Evolutionary conservation across 1,140 invertebrate genomes (phyloP), one percentile per base, ranked within the genome.

Genomic region (Ladona fulva): DNA sequence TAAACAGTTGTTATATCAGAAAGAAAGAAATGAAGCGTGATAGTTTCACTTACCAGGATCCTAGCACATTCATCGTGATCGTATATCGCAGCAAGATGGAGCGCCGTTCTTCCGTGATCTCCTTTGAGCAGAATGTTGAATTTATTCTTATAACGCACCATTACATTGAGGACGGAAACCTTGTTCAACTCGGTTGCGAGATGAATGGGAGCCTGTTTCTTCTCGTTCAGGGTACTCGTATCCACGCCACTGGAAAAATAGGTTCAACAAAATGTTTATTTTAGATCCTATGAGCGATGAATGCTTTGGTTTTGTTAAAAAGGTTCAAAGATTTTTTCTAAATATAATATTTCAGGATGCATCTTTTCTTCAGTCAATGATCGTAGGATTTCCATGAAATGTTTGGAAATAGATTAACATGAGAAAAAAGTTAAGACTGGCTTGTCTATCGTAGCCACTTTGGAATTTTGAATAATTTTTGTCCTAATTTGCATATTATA

Each of bases 81-180:
- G 80, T 92, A 91, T 77, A 93, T 93, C 8, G 93, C 93, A 10
- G 93, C 93, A 74, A 94, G 87, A 82, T 95, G 94, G 0, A 95
- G 86, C 0, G 93, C 92, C 0, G 93, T 94, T 42, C 91, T 85
- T 12, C 93, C 93, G 80, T 93, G 92, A 82, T 94, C 93, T 0
- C 93, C 93, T 0, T 90, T 90, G 78, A 92, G 87, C 79, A 91
- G 89, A 0, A 92, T 89, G 81, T 94, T 87, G 42, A 94, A 89
- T 79, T 87, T 86, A 44, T 87, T 86, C 74, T 89, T 89, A 84
- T 92, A 89, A 78, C 89, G 89, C 0, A 89, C 87, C 86, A 95
- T 90, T 0, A 89, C 86, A 82, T 90, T 85, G 1, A 95, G 84
- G 0, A 91, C 89, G 0, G 88, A 85, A 0, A 91, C 89, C 83